A percentile compares a stretch with the other conserved stretches of the same genome.
Evolutionary conservation across 2,113 vertebrate species (phyloP).

Genomic region (Tachysurus vachellii): DNA sequence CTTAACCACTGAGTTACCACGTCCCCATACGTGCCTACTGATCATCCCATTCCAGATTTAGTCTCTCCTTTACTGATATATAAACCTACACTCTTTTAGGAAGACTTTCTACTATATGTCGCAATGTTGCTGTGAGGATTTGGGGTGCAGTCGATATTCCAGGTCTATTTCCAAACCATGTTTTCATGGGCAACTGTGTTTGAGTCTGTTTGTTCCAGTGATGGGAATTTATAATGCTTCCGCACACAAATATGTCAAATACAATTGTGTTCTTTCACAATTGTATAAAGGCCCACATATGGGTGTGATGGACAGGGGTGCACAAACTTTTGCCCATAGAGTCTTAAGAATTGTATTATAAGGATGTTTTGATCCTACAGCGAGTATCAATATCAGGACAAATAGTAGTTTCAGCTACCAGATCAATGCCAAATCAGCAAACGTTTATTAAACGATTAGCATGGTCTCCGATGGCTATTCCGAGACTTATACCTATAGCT

Average conservation of each 20-base stretch:
- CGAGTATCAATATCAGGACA: background rate
- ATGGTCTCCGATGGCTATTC: conserved; percentile 25
- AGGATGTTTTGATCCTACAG: background rate
- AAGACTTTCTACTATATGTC: background rate
- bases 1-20: too few species aligned
- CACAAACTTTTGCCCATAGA: background rate
- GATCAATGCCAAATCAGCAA: background rate
- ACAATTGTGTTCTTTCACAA: background rate
- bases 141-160: background rate
- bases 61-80: background rate
- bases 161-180: background rate
- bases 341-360: background rate
- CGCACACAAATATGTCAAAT: background rate
- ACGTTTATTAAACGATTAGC: conserved; percentile 29
- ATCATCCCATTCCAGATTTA: background rate
- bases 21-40: too few species aligned
- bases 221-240: background rate
- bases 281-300: background rate
- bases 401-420: background rate
- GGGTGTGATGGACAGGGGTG: background rate
- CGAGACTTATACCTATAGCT: background rate
- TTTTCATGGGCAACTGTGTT: background rate
- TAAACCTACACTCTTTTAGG: background rate
- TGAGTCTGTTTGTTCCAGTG: background rate
- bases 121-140: background rate